Evolutionary conservation across 1,140 invertebrate genomes (phyloP).

Genomic region (Meloidogyne floridensis): DNA sequence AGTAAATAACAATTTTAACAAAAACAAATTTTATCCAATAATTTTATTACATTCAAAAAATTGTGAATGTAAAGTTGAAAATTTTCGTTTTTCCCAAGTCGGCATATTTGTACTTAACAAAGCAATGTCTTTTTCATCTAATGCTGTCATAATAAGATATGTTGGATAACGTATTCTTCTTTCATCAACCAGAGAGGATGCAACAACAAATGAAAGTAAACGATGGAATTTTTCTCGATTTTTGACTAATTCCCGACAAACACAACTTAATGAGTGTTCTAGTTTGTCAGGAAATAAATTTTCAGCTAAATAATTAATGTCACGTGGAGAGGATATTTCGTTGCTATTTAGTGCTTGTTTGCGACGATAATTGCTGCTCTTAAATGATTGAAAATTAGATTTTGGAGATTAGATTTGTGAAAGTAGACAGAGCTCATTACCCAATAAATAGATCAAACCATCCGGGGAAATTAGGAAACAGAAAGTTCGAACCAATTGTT

Average conservation of each 20-base stretch:
- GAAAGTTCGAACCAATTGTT: background rate
- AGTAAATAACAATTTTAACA: background rate
- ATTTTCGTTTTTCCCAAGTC: slow-evolving; percentile 31
- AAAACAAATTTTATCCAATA: slow-evolving; percentile 29
- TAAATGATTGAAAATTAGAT: background rate
- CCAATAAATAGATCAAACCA: background rate
- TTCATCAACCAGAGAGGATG: slow-evolving; percentile 26
- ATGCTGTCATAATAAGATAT: slow-evolving; percentile 21
- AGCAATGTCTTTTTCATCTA: slow-evolving; percentile 28
- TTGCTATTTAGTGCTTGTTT: slow-evolving; percentile 7
- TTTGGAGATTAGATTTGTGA: background rate
- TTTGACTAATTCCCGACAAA: slow-evolving; percentile 25
- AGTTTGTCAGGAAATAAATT: slow-evolving; percentile 17
- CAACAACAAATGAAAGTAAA: slow-evolving; percentile 23
- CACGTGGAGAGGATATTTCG: background rate
- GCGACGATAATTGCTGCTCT: background rate
- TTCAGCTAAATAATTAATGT: background rate
- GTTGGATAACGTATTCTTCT: slow-evolving; percentile 26
- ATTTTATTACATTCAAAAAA: slow-evolving; percentile 37
- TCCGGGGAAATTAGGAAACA: too few relatives aligned
- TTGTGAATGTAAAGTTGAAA: slow-evolving; percentile 27
- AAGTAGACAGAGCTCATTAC: background rate
- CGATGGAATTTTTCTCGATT: slow-evolving; percentile 20
- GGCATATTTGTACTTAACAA: slow-evolving; percentile 28
- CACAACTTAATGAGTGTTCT: slow-evolving; percentile 4